Conservation (phyloP, 2,888 invertebrate species). For the Erebia aethiops region DNA sequence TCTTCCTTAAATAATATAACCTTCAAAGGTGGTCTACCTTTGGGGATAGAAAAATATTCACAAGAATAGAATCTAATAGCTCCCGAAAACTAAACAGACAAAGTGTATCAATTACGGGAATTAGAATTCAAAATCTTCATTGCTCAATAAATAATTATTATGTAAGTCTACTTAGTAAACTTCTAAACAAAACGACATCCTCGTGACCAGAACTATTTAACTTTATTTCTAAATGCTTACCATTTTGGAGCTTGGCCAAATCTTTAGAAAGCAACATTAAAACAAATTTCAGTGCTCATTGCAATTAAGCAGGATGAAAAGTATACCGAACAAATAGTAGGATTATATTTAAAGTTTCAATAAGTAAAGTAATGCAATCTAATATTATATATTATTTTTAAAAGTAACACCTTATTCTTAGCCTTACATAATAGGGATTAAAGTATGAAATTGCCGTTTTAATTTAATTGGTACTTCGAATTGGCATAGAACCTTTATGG, state of each 20-base stretch:
- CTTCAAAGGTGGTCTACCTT: too few relatives aligned
- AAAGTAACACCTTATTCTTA: too few relatives aligned
- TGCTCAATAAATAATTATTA: neutral
- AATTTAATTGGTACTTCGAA: too few relatives aligned
- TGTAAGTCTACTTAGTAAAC: constrained; percentile 1
- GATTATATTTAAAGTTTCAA: neutral
- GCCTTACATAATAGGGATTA: too few relatives aligned
- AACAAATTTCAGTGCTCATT: constrained; percentile 21
- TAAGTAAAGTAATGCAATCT: neutral
- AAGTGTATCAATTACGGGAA: too few relatives aligned
- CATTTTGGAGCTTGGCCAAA: constrained; percentile 44
- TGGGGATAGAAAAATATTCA: too few relatives aligned
- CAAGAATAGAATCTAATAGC: too few relatives aligned
- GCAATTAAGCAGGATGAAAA: constrained; percentile 9
- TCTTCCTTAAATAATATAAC: too few relatives aligned
- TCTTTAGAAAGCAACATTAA: constrained; percentile 43
- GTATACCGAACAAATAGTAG: neutral
- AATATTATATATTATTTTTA: neutral
- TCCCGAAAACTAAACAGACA: too few relatives aligned
- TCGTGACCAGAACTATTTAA: constrained; percentile 18
- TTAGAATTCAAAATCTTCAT: too few relatives aligned
- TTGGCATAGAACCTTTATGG: too few relatives aligned
- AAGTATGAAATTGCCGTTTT: too few relatives aligned
- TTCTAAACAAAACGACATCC: constrained; percentile 6
- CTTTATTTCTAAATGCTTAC: constrained; percentile 31